Evolutionary conservation across 35 echinoderm and acorn worm genomes (phyloP).

Genomic region (Apostichopus japonicus): DNA sequence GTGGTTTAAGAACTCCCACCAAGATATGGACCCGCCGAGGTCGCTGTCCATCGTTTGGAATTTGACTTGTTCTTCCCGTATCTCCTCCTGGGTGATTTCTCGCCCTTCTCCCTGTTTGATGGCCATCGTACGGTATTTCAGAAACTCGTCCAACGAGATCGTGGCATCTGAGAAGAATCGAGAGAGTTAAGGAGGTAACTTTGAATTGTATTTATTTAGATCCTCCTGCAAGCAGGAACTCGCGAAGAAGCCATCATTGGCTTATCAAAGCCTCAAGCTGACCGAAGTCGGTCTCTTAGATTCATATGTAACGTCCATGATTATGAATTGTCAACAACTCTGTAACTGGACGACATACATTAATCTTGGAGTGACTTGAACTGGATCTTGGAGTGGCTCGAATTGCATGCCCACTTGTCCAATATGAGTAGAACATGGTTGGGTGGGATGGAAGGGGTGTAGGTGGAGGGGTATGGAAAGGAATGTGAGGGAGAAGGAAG

Average conservation of each 20-base stretch:
- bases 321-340: not conserved
- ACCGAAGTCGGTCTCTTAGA: no score
- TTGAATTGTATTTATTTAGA: not conserved
- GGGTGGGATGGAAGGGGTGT: no score
- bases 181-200: not conserved
- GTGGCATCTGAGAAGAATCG: conserved; percentile 59
- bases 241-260: no score
- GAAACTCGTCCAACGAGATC: conserved; percentile 84
- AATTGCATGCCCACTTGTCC: no score
- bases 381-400: not conserved
- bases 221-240: no score
- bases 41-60: conserved; percentile 89
- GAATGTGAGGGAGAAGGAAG: no score
- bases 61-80: conserved; percentile 66
- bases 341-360: no score
- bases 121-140: conserved; percentile 66
- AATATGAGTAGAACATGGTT: no score
- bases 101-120: conserved; percentile 66
- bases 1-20: conserved; percentile 98
- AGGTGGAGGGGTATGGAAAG: no score
- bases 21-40: conserved; percentile 75
- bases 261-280: no score
- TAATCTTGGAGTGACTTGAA: no score
- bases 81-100: conserved; percentile 63
- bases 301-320: no score